Evolutionary conservation across 2,797 vertebrate species (phyloP).

Genomic region (Erethizon dorsatum): DNA sequence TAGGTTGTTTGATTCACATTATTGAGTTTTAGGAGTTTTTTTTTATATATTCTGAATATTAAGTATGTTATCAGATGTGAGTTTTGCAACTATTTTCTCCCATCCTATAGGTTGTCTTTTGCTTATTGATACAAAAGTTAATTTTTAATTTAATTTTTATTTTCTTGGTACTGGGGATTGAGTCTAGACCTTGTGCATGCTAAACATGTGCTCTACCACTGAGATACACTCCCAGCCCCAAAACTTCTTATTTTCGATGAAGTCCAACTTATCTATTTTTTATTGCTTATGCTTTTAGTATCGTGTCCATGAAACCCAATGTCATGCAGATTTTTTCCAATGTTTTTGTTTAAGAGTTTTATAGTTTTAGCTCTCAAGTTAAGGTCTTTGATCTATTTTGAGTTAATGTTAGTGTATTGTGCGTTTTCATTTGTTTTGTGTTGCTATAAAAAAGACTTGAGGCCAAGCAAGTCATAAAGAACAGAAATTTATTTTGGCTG

Average conservation of each 20-base stretch:
- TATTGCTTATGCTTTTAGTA: constrained; percentile 41
- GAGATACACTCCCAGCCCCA: background rate
- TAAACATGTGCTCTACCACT: background rate
- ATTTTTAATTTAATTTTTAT: background rate
- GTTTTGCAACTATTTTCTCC: constrained; percentile 42
- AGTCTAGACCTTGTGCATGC: background rate
- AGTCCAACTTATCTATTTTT: constrained; percentile 14
- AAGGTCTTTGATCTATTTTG: background rate
- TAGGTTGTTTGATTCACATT: background rate
- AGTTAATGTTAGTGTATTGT: background rate
- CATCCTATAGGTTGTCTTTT: constrained; percentile 12
- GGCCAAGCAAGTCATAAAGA: background rate
- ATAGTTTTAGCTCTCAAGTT: background rate
- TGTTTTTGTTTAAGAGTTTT: background rate
- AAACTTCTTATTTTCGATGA: constrained; percentile 61
- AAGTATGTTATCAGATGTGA: constrained; percentile 5
- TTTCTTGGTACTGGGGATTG: background rate
- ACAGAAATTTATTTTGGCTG: background rate
- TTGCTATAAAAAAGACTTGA: background rate
- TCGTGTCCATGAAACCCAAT: background rate
- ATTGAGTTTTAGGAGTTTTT: background rate
- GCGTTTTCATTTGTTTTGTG: background rate
- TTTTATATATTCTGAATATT: background rate
- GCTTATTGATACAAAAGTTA: background rate
- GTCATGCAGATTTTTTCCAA: background rate